These are phyloP conservation scores for Diaphora mendica DNA, from an alignment of 2,888 invertebrate species.

Conservation along the genomic window DNA sequence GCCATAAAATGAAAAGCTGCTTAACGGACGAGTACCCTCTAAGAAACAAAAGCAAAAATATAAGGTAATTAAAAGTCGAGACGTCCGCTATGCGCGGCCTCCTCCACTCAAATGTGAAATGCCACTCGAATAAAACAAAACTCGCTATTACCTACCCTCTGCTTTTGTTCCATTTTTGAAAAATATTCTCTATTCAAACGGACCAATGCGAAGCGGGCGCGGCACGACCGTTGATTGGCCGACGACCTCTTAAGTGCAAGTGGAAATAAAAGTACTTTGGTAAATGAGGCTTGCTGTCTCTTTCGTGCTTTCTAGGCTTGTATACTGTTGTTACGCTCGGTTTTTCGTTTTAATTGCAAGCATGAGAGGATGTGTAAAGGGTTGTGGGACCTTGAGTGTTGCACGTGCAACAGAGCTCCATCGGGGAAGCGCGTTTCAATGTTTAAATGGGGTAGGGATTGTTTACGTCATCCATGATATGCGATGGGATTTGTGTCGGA, in stretches of 20 bases:
- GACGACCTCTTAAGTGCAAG: conserved; percentile 81
- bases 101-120: conserved; percentile 79
- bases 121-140: conserved; percentile 84
- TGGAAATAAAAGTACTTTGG: conserved; percentile 84
- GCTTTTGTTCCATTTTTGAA: conserved; percentile 80
- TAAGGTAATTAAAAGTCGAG: conserved; percentile 82
- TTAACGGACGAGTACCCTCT: conserved; percentile 64
- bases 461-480: conserved; percentile 72
- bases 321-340: conserved; percentile 69
- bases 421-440: conserved; percentile 78
- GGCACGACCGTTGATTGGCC: conserved; percentile 85
- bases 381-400: conserved; percentile 84
- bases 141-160: conserved; percentile 84
- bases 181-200: conserved; percentile 83
- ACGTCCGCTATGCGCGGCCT: conserved; percentile 76
- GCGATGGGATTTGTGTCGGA: conserved; percentile 49
- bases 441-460: conserved; percentile 75
- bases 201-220: conserved; percentile 83
- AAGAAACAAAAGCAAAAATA: conserved; percentile 72
- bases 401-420: conserved; percentile 77
- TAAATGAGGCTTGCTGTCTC: conserved; percentile 81
- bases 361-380: conserved; percentile 83
- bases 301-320: conserved; percentile 62
- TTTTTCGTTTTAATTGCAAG: conserved; percentile 86
- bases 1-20: conserved; percentile 71